Conservation (phyloP, 1,140 invertebrate species). For the Listronotus oregonensis region DNA sequence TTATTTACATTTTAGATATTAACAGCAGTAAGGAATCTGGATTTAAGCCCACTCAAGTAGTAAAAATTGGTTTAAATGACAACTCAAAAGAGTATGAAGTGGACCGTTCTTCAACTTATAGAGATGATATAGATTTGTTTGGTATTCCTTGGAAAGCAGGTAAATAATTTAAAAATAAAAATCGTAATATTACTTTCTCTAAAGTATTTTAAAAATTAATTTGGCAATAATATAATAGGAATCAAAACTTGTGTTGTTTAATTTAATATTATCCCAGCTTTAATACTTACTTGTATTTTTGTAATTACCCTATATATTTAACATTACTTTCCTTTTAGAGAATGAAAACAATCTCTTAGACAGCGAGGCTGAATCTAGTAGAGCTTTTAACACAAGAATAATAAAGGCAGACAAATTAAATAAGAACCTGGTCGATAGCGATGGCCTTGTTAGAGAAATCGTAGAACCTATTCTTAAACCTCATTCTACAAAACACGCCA, state of each 20-base stretch:
- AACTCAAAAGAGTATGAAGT: background rate
- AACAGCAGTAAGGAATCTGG: slow-evolving; percentile 19
- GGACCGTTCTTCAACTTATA: background rate
- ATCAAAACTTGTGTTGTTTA: no score
- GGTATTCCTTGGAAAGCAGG: background rate
- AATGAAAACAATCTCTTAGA: slow-evolving; percentile 11
- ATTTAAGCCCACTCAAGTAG: slow-evolving; percentile 54
- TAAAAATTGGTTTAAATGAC: slow-evolving; percentile 50
- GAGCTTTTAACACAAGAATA: slow-evolving; percentile 65
- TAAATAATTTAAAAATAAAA: background rate
- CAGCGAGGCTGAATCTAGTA: slow-evolving; percentile 60
- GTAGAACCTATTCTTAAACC: slow-evolving; percentile 59
- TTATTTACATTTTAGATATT: no score
- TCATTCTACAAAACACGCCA: slow-evolving; percentile 58
- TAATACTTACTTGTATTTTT: no score
- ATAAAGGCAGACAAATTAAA: slow-evolving; percentile 58
- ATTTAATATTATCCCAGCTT: no score
- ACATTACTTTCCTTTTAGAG: slow-evolving; percentile 6
- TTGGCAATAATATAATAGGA: no score
- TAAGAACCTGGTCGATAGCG: slow-evolving; percentile 49
- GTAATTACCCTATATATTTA: no score
- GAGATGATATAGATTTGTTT: background rate
- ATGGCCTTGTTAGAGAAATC: slow-evolving; percentile 52
- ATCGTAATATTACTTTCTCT: background rate
- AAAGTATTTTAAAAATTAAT: no score